Evolutionary conservation across 2,888 invertebrate genomes (phyloP).

Genomic region (Pterostichus niger): DNA sequence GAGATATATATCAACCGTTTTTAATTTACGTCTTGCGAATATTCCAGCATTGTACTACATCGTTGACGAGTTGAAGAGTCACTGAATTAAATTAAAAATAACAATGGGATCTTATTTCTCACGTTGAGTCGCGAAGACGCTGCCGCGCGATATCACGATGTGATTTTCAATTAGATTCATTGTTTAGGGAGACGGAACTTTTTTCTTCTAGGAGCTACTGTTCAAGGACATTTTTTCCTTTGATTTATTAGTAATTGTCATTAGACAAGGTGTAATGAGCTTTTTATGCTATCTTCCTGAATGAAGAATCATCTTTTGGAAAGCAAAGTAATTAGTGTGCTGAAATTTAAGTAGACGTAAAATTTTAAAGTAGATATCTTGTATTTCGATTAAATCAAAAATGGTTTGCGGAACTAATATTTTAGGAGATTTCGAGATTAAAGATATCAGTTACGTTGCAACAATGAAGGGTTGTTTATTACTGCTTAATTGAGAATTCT

Average conservation of each 20-base stretch:
- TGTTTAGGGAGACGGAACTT: constrained; percentile 45
- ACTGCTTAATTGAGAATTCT: no score
- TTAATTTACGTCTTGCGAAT: constrained; percentile 62
- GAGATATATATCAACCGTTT: constrained; percentile 34
- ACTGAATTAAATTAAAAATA: constrained; percentile 67
- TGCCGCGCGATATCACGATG: constrained; percentile 52
- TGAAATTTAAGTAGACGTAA: no score
- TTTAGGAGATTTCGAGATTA: not conserved
- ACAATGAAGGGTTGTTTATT: no score
- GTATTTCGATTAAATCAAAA: not conserved
- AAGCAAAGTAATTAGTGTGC: no score
- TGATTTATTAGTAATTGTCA: constrained; percentile 44
- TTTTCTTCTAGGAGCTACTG: constrained; percentile 18
- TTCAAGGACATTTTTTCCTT: constrained; percentile 44
- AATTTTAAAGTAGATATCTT: no score
- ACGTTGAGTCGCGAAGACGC: constrained; percentile 47
- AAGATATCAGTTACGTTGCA: no score
- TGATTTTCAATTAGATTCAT: constrained; percentile 63
- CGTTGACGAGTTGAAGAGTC: constrained; percentile 59
- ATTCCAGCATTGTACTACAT: constrained; percentile 44
- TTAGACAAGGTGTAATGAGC: constrained; percentile 33
- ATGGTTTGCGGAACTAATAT: no score
- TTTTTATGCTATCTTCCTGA: not conserved
- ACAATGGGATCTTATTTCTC: constrained; percentile 67
- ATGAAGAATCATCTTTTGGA: not conserved